Conservation (phyloP, 2,888 invertebrate species). For the Spialia ferax region DNA sequence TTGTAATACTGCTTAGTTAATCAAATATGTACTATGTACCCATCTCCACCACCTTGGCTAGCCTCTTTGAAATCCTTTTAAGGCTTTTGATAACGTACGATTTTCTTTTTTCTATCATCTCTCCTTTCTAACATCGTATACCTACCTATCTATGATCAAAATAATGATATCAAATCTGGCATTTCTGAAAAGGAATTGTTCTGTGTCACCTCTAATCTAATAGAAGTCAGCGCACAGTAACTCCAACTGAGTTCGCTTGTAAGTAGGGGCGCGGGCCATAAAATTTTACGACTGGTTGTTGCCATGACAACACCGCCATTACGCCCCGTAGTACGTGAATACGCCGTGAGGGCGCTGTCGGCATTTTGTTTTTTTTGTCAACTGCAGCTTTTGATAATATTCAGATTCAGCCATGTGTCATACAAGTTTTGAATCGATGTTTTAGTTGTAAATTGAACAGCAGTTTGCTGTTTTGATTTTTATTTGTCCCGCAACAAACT, state of each 20-base stretch:
- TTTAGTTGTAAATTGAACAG: slow-evolving; percentile 35
- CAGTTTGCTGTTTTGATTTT: slow-evolving; percentile 1
- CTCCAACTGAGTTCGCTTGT: slow-evolving; percentile 57
- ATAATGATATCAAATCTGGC: background rate
- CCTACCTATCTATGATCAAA: too few relatives aligned
- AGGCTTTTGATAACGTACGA: too few relatives aligned
- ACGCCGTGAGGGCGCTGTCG: slow-evolving; percentile 45
- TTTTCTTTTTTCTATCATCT: too few relatives aligned
- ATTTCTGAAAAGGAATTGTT: slow-evolving; percentile 16
- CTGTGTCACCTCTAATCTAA: slow-evolving; percentile 49
- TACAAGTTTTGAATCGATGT: slow-evolving; percentile 32
- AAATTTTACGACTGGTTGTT: slow-evolving; percentile 81
- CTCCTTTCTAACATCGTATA: too few relatives aligned
- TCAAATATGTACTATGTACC: too few relatives aligned
- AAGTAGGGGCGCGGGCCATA: slow-evolving; percentile 73
- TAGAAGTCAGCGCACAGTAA: slow-evolving; percentile 56
- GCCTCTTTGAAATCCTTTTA: too few relatives aligned
- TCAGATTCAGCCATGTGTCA: slow-evolving; percentile 24
- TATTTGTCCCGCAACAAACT: background rate
- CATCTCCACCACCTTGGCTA: too few relatives aligned
- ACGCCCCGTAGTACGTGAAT: slow-evolving; percentile 55
- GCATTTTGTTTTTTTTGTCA: slow-evolving; percentile 43
- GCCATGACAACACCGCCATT: slow-evolving; percentile 77
- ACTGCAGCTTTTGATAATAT: slow-evolving; percentile 23
- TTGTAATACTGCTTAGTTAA: too few relatives aligned